Conservation (phyloP, 2,797 vertebrate genomes). For the Parambassis ranga region DNA sequence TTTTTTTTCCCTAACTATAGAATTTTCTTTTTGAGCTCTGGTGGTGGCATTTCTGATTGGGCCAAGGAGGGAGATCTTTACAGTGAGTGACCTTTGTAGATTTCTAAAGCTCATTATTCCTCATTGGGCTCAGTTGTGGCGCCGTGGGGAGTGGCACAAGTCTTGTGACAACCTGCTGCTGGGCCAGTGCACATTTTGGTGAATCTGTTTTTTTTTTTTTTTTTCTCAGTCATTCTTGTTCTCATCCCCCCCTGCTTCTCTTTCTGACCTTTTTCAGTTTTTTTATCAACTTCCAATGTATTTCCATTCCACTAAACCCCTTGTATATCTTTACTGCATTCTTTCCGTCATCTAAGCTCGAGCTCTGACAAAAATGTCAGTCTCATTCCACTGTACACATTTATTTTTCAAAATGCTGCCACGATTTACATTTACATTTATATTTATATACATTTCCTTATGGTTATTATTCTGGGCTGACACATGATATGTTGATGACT, state of each 20-base stretch:
- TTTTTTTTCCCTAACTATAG: conserved; percentile 43
- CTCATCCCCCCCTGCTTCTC: conserved; percentile 29
- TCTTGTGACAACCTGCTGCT: conserved; percentile 60
- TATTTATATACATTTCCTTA: too few species aligned
- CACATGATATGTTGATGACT: too few species aligned
- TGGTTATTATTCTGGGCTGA: too few species aligned
- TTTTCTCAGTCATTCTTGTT: conserved; percentile 17
- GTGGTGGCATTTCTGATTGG: conserved; percentile 71
- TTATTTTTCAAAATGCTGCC: background rate
- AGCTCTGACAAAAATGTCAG: background rate
- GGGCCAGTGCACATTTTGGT: conserved; percentile 38
- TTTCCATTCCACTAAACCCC: conserved; percentile 22
- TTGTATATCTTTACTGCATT: background rate
- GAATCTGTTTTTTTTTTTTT: conserved; percentile 31
- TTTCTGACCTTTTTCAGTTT: conserved; percentile 34
- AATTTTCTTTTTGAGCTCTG: conserved; percentile 53
- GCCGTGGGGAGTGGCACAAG: conserved; percentile 56
- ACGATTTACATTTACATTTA: too few species aligned
- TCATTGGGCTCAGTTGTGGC: conserved; percentile 62
- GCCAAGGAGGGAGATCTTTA: conserved; percentile 56
- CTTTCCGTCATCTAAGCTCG: background rate
- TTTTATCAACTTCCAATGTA: conserved; percentile 15
- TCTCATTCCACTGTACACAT: background rate
- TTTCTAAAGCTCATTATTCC: conserved; percentile 82
- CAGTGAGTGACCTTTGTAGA: conserved; percentile 77